These are phyloP conservation scores for Tinea semifulvella DNA, from an alignment of 2,888 invertebrate genomes.

Conservation along the genomic window DNA sequence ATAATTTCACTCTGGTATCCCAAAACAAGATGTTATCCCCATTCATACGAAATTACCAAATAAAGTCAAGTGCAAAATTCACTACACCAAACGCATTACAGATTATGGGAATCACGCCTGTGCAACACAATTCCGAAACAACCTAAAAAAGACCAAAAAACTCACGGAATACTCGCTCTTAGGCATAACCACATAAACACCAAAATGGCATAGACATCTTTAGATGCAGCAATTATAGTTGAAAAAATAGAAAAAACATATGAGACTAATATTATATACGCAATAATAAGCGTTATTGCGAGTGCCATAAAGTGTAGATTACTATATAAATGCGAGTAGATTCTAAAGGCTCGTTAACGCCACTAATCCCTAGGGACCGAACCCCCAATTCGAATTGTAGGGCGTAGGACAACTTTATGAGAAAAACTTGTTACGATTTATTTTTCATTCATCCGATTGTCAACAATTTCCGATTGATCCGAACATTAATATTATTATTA, in stretches of 20 bases:
- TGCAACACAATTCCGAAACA: slow-evolving; percentile 23
- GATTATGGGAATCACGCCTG: slow-evolving; percentile 62
- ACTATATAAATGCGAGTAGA: slow-evolving; percentile 15
- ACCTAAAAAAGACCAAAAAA: slow-evolving; percentile 16
- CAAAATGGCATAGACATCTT: neutral
- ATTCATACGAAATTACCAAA: slow-evolving; percentile 31
- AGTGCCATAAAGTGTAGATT: neutral
- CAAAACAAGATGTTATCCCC: slow-evolving; percentile 52
- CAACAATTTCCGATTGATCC: too few species aligned
- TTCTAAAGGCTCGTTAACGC: slow-evolving; percentile 46
- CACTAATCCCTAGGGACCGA: slow-evolving; percentile 40
- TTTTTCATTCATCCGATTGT: neutral
- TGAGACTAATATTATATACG: neutral
- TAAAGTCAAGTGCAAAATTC: slow-evolving; percentile 58
- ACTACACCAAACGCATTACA: slow-evolving; percentile 44
- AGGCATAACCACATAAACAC: neutral
- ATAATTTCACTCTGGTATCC: slow-evolving; percentile 20
- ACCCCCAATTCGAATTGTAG: slow-evolving; percentile 20
- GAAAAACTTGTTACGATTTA: slow-evolving; percentile 44
- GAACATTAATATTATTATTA: too few species aligned
- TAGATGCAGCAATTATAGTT: slow-evolving; percentile 12
- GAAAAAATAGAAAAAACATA: neutral
- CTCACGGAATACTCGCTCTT: neutral
- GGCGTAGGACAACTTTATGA: slow-evolving; percentile 54
- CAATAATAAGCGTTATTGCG: neutral